These are phyloP conservation scores for Brachionus manjavacas DNA, from an alignment of 1,140 invertebrate species.

Conservation along the genomic window DNA sequence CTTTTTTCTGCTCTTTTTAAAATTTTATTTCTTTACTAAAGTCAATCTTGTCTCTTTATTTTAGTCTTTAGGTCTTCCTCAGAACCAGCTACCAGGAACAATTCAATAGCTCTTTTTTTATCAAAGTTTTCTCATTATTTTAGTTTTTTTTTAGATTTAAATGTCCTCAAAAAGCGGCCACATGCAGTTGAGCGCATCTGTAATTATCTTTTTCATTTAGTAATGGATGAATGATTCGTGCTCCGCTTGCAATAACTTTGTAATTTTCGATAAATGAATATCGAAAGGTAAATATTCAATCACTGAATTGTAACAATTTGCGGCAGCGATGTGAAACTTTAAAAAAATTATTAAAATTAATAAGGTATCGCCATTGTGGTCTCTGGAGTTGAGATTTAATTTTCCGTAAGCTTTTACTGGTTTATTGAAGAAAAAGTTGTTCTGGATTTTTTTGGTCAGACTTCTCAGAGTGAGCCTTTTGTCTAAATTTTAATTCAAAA, in stretches of 20 bases:
- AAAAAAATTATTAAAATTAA: neutral
- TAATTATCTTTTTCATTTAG: conserved; percentile 78
- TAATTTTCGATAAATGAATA: too few species aligned
- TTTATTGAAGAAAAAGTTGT: too few species aligned
- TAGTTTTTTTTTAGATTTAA: neutral
- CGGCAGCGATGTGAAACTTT: conserved; percentile 84
- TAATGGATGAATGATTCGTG: neutral
- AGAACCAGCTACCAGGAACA: conserved; percentile 18
- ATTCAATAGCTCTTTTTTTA: neutral
- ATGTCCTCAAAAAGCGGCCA: conserved; percentile 46
- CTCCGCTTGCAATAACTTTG: neutral
- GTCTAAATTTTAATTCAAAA: too few species aligned
- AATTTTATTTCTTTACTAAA: neutral
- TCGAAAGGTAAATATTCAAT: conserved; percentile 85
- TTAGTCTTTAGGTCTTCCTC: neutral
- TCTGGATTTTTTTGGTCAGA: too few species aligned
- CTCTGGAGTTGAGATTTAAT: too few species aligned
- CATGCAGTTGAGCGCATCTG: conserved; percentile 69
- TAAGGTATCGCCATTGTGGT: too few species aligned
- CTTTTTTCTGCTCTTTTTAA: neutral
- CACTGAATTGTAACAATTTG: conserved; percentile 90
- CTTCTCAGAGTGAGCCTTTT: too few species aligned
- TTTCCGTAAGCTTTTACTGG: too few species aligned
- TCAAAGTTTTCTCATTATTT: neutral
- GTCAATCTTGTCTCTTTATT: neutral